Evolutionary conservation across 2,113 vertebrate genomes (phyloP).

Genomic region (Corythoichthys haematopterus): DNA sequence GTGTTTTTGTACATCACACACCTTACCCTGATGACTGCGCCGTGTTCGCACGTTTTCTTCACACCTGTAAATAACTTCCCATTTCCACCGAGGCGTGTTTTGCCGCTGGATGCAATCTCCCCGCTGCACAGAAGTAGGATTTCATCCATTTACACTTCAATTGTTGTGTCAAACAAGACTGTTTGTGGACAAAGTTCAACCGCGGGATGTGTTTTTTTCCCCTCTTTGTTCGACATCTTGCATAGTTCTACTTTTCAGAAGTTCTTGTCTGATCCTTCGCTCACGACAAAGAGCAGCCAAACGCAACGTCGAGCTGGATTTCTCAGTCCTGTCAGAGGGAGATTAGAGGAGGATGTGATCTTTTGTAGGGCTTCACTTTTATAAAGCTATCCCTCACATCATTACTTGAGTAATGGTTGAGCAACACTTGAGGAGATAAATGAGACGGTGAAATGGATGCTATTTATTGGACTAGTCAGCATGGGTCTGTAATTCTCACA

Average conservation of each 20-base stretch:
- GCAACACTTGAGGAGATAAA: slow-evolving; percentile 35
- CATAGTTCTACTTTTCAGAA: slow-evolving; percentile 49
- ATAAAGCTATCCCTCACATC: slow-evolving; percentile 41
- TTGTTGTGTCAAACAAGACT: slow-evolving; percentile 30
- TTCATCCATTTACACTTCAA: slow-evolving; percentile 4
- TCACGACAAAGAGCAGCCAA: slow-evolving; percentile 56
- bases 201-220: slow-evolving; percentile 14
- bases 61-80: slow-evolving; percentile 37
- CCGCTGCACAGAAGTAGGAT: slow-evolving; percentile 1
- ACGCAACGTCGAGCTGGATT: slow-evolving; percentile 55
- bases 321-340: slow-evolving; percentile 47
- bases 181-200: slow-evolving; percentile 43
- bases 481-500: slow-evolving; percentile 28
- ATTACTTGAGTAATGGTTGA: slow-evolving; percentile 39
- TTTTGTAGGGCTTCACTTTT: slow-evolving; percentile 53
- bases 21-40: slow-evolving; percentile 13
- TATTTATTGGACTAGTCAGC: slow-evolving; percentile 16
- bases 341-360: slow-evolving; percentile 60
- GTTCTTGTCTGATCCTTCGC: slow-evolving; percentile 50
- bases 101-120: slow-evolving; percentile 1
- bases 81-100: slow-evolving; percentile 4
- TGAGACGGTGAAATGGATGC: slow-evolving; percentile 11
- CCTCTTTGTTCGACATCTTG: slow-evolving; percentile 19
- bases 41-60: slow-evolving; percentile 35
- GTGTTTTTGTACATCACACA: slow-evolving; percentile 4